These are phyloP conservation scores for Rana temporaria DNA, from an alignment of 2,113 vertebrate species.

Conservation along the genomic window DNA sequence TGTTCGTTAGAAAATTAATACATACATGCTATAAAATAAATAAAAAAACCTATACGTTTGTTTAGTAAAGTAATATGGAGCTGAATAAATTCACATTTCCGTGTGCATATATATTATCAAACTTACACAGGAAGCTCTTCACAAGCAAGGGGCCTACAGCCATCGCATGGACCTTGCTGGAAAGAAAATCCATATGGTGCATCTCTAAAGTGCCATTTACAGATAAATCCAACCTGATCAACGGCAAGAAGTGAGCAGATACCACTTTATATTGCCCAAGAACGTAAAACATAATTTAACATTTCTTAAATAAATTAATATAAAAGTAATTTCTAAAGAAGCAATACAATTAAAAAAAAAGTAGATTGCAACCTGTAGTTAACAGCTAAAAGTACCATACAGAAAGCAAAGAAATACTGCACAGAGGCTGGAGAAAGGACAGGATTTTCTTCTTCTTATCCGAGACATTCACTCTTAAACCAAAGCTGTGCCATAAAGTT, in stretches of 20 bases:
- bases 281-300: slow-evolving; percentile 83
- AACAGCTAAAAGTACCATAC: slow-evolving; percentile 76
- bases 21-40: slow-evolving; percentile 47
- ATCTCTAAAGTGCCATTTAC: slow-evolving; percentile 63
- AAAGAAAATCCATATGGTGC: neutral
- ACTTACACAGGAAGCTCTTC: neutral
- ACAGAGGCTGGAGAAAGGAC: slow-evolving; percentile 38
- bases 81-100: slow-evolving; percentile 39
- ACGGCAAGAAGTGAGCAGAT: slow-evolving; percentile 83
- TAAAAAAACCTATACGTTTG: slow-evolving; percentile 20
- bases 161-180: neutral
- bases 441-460: slow-evolving; percentile 63
- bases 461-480: slow-evolving; percentile 59
- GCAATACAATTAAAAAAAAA: slow-evolving; percentile 73
- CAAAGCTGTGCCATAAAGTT: neutral
- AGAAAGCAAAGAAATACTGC: slow-evolving; percentile 60
- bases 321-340: slow-evolving; percentile 83
- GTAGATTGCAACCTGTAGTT: slow-evolving; percentile 75
- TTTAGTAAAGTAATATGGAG: slow-evolving; percentile 14
- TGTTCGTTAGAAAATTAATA: slow-evolving; percentile 33
- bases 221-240: slow-evolving; percentile 74
- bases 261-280: slow-evolving; percentile 76
- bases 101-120: slow-evolving; percentile 21
- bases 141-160: neutral
- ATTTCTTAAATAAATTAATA: slow-evolving; percentile 83